Conservation (phyloP, 2,888 invertebrate genomes). For the Drosophila pseudotalamancana region DNA sequence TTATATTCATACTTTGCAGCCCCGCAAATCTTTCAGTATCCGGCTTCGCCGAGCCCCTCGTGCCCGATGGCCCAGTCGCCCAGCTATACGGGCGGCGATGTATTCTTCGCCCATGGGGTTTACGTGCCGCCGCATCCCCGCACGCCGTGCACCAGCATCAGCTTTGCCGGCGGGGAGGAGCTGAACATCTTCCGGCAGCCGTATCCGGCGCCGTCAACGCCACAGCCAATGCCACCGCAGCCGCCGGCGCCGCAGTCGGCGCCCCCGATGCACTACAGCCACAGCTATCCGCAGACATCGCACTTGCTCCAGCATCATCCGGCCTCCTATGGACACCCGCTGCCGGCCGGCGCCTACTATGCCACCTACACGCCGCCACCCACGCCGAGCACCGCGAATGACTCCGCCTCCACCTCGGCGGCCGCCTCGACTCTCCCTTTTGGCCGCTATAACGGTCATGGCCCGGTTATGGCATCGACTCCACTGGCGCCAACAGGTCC, state of each 20-base stretch:
- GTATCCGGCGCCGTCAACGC: slow-evolving; percentile 71
- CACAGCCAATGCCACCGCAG: slow-evolving; percentile 70
- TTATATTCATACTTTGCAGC: slow-evolving; percentile 69
- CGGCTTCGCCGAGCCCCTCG: slow-evolving; percentile 83
- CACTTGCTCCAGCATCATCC: slow-evolving; percentile 70
- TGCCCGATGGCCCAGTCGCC: slow-evolving; percentile 81
- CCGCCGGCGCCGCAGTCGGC: slow-evolving; percentile 80
- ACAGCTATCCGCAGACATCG: slow-evolving; percentile 68
- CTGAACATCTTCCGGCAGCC: slow-evolving; percentile 80
- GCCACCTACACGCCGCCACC: slow-evolving; percentile 81
- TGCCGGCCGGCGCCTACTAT: slow-evolving; percentile 56
- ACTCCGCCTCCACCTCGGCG: slow-evolving; percentile 51
- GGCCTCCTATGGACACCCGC: slow-evolving; percentile 53
- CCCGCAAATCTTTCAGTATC: slow-evolving; percentile 83
- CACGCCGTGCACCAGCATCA: slow-evolving; percentile 82
- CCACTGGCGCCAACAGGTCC: slow-evolving; percentile 60
- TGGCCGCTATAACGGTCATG: slow-evolving; percentile 37
- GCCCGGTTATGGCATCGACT: slow-evolving; percentile 59
- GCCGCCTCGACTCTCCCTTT: slow-evolving; percentile 40
- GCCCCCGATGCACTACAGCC: slow-evolving; percentile 76
- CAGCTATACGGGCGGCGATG: slow-evolving; percentile 78
- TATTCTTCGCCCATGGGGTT: slow-evolving; percentile 83
- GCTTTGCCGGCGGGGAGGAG: slow-evolving; percentile 81
- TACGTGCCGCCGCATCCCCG: slow-evolving; percentile 56
- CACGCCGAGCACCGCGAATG: slow-evolving; percentile 78